A percentile compares a stretch with the other conserved stretches of the same genome.
Evolutionary conservation across 2,113 vertebrate species (phyloP).

Genomic region (Pteropus alecto): DNA sequence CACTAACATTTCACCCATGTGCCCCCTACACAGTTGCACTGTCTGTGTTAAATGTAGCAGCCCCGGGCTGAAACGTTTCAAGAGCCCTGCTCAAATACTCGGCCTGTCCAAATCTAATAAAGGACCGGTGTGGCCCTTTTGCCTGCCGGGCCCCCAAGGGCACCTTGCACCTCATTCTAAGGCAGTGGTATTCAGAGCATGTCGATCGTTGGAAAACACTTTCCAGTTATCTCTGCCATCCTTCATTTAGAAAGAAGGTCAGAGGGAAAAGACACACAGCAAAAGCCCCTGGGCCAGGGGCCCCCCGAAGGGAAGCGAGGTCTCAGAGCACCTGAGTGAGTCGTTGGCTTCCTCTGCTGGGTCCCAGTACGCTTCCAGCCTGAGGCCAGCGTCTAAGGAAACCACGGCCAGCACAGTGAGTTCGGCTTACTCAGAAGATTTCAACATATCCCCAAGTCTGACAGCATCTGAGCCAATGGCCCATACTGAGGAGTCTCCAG

Average conservation of each 20-base stretch:
- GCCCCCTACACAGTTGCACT: neutral
- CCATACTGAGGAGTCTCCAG: fast-evolving
- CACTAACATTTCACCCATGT: neutral
- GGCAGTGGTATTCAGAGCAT: fast-evolving
- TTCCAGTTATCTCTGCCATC: neutral
- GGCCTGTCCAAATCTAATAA: neutral
- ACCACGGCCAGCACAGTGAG: fast-evolving
- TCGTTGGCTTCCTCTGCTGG: neutral
- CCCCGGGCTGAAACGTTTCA: neutral
- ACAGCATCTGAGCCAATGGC: neutral
- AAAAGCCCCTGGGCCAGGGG: neutral
- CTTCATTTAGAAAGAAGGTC: slow-evolving; percentile 55
- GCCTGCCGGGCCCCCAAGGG: neutral
- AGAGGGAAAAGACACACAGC: neutral
- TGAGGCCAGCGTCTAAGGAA: fast-evolving
- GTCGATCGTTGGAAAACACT: fast-evolving
- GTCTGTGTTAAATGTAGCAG: neutral
- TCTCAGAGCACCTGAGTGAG: slow-evolving; percentile 84
- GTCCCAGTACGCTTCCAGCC: neutral
- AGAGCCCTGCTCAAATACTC: neutral
- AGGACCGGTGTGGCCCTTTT: fast-evolving
- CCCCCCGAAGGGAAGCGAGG: slow-evolving; percentile 48
- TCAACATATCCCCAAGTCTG: slow-evolving; percentile 45
- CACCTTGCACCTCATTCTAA: neutral
- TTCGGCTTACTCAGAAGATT: slow-evolving; percentile 80